Percentiles rank a stretch among this genome's conserved stretches.
Evolutionary conservation across 2,113 vertebrate genomes (phyloP).

Genomic region (Nestor notabilis): DNA sequence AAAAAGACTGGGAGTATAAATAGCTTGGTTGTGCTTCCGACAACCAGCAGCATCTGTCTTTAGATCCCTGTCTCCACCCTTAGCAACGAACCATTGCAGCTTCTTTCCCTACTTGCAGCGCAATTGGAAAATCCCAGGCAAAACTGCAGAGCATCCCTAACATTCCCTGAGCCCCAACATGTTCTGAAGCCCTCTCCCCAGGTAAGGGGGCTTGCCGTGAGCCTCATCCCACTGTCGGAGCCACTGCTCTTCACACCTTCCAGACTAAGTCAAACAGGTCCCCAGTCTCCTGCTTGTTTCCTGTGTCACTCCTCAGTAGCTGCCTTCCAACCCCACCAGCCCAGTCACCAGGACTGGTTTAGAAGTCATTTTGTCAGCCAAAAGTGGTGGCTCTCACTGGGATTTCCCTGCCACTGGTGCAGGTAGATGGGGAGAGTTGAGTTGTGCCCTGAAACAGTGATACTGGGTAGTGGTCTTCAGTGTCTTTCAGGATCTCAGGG

Average conservation of each 20-base stretch:
- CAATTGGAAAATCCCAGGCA: not conserved
- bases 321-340: not conserved
- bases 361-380: not conserved
- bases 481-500: not conserved
- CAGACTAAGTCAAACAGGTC: not conserved
- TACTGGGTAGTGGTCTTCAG: accelerated
- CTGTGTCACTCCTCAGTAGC: not conserved
- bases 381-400: not conserved
- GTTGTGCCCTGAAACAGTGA: not conserved
- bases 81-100: not conserved
- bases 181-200: not conserved
- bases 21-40: not conserved
- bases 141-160: not conserved
- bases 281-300: not conserved
- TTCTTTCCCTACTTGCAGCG: not conserved
- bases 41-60: constrained; percentile 9
- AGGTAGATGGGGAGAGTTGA: not conserved
- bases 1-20: not conserved
- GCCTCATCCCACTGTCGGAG: not conserved
- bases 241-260: not conserved
- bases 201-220: not conserved
- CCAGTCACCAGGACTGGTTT: not conserved
- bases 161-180: accelerated
- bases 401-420: not conserved
- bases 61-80: not conserved